Evolutionary conservation across 2,113 vertebrate species (phyloP).

Genomic region (Trachemys scripta): DNA sequence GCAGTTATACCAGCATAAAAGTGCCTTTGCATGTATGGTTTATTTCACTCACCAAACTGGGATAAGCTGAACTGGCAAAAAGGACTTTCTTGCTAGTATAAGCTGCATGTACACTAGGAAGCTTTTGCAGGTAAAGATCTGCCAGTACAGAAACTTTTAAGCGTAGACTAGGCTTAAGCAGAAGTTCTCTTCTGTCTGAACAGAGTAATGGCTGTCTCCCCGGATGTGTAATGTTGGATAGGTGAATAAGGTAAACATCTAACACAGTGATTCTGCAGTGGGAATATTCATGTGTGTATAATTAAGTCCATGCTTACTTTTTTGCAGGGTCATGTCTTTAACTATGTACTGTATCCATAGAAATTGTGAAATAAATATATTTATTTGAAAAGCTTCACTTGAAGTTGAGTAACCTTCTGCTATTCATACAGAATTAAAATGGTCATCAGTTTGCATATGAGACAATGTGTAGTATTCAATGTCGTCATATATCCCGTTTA

Average conservation of each 20-base stretch:
- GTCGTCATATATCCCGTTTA: background rate
- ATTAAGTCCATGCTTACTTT: background rate
- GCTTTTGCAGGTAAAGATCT: background rate
- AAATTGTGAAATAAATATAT: background rate
- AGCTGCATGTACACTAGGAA: slow-evolving; percentile 45
- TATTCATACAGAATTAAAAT: background rate
- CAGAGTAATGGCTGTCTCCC: background rate
- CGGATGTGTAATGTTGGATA: background rate
- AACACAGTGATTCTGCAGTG: background rate
- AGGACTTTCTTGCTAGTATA: slow-evolving; percentile 52
- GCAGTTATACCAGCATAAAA: slow-evolving; percentile 22
- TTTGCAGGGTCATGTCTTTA: background rate
- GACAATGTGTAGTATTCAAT: fast-evolving
- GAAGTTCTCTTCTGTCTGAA: slow-evolving; percentile 20
- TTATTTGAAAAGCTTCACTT: background rate
- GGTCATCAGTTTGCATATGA: background rate
- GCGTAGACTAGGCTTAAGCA: slow-evolving; percentile 36
- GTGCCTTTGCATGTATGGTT: slow-evolving; percentile 34
- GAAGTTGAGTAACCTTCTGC: background rate
- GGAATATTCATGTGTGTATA: background rate
- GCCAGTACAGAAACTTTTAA: background rate
- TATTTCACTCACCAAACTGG: slow-evolving; percentile 7
- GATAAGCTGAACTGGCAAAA: background rate
- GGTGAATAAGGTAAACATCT: background rate
- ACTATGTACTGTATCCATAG: background rate